These are phyloP conservation scores for Stratiomys singularior DNA, from an alignment of 2,888 invertebrate genomes.

Conservation along the genomic window DNA sequence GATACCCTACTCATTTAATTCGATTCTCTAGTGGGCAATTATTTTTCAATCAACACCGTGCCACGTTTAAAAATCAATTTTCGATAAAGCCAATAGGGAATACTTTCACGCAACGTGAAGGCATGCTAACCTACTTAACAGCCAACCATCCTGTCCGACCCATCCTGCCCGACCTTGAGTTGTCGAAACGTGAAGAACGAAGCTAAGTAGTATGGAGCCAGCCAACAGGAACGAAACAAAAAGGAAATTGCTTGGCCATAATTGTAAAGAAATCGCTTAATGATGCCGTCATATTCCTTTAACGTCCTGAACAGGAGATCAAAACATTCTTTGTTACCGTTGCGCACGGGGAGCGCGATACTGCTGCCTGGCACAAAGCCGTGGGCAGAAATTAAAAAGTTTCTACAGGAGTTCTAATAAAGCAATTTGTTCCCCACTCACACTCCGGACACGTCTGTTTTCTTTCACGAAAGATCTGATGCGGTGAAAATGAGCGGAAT, in stretches of 20 bases:
- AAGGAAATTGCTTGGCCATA: slow-evolving; percentile 46
- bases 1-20: slow-evolving; percentile 19
- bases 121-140: slow-evolving; percentile 43
- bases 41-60: slow-evolving; percentile 52
- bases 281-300: slow-evolving; percentile 51
- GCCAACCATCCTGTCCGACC: neutral
- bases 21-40: slow-evolving; percentile 52
- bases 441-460: neutral
- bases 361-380: slow-evolving; percentile 11
- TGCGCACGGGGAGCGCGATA: neutral
- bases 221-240: slow-evolving; percentile 30
- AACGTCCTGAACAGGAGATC: slow-evolving; percentile 49
- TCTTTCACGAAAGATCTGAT: neutral
- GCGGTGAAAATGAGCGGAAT: too few relatives aligned
- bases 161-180: too few relatives aligned
- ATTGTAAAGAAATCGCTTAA: slow-evolving; percentile 52
- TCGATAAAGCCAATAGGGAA: slow-evolving; percentile 24
- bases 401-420: slow-evolving; percentile 26
- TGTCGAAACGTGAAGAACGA: neutral
- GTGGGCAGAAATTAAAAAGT: slow-evolving; percentile 45
- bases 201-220: neutral
- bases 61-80: slow-evolving; percentile 51
- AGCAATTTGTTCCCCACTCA: slow-evolving; percentile 28
- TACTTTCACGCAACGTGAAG: slow-evolving; percentile 12
- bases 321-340: slow-evolving; percentile 40